Base-by-base conservation (phyloP, 1,140 invertebrate species). In the Drosophila trapezifrons region DNA sequence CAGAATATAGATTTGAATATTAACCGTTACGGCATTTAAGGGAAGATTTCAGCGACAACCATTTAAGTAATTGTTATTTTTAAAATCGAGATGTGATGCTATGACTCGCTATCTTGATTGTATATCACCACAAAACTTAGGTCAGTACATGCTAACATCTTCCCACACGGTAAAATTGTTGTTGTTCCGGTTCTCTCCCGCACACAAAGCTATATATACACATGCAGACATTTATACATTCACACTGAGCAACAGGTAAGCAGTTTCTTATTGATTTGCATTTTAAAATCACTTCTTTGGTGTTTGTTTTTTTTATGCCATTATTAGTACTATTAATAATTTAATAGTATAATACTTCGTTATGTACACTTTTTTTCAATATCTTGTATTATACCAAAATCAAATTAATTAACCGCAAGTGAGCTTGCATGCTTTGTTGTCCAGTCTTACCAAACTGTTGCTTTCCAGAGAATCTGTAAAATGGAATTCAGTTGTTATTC, bases 401-500 rank as follows among this genome's bases (percentile, higher is more conserved):
- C 2, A 32, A 32, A 32, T 32, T 6, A n/a, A 38, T 15, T 38
- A 15, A 6, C 15, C 4, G 37, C 4, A 15, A 6, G 13, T 15
- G 4, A 17, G 40, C 40, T 10, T 1, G 18, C 5, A 5, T 29
- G 7, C 7, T 20, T 18, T 71, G 37, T 35, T 51, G 43, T 0
- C 10, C 7, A 62, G 57, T 63, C 18, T 29, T 7, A 10, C 10
- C 17, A 18, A 62, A 46, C 35, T 65, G 45, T 65, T 65, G 27
- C 60, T 51, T 35, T 18, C 15, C 12, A 15, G 35, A 40, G 37
- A 32, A n/a, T 7, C 2, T 20, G 15, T 40, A 15, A 15, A 35
- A 18, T 18, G 15, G n/a, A 3, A 74, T 58, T 78, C 67, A 85
- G 60, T 85, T 74, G 29, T 52, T 43, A 35, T 42, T 60, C 8